A percentile compares a stretch with the other conserved stretches of the same genome.
Conservation (phyloP, 64 coral and sea anemone genomes). For the Montipora foliosa region DNA sequence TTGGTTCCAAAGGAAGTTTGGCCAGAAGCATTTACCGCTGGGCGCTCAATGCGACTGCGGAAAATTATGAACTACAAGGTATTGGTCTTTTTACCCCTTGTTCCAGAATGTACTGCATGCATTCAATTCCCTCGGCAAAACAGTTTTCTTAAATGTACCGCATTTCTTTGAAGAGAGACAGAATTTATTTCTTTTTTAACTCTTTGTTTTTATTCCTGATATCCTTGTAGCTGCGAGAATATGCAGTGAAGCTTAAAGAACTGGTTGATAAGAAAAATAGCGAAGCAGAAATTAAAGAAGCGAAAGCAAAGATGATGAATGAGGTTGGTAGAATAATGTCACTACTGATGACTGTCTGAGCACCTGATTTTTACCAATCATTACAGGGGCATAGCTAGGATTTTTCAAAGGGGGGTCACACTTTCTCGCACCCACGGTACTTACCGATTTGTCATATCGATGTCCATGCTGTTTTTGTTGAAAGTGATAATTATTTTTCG, state of each 20-base stretch:
- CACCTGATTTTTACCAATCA: no score
- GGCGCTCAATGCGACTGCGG: constrained; percentile 76
- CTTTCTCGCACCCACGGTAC: no score
- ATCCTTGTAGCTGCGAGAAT: constrained; percentile 80
- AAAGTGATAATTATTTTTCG: no score
- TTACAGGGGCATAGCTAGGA: no score
- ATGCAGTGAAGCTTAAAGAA: constrained; percentile 74
- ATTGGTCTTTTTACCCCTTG: neutral
- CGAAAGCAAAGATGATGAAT: constrained; percentile 90
- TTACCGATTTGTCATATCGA: no score
- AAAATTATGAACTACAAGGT: constrained; percentile 95
- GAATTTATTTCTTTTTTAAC: neutral
- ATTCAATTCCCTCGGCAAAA: neutral
- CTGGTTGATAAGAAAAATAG: constrained; percentile 73
- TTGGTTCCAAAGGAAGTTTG: constrained; percentile 91
- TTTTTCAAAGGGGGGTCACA: no score
- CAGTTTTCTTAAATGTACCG: neutral
- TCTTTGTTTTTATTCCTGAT: neutral
- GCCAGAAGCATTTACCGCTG: constrained; percentile 87
- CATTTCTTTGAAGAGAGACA: no score
- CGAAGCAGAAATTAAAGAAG: constrained; percentile 66
- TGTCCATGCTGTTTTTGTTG: no score
- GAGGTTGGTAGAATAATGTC: constrained; percentile 49
- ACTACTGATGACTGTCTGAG: no score
- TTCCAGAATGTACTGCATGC: neutral